Percentiles rank a stretch among this genome's conserved stretches.
phyloP scores from a whole-genome alignment of 2,888 invertebrate species.

The Lapara coniferarum region DNA sequence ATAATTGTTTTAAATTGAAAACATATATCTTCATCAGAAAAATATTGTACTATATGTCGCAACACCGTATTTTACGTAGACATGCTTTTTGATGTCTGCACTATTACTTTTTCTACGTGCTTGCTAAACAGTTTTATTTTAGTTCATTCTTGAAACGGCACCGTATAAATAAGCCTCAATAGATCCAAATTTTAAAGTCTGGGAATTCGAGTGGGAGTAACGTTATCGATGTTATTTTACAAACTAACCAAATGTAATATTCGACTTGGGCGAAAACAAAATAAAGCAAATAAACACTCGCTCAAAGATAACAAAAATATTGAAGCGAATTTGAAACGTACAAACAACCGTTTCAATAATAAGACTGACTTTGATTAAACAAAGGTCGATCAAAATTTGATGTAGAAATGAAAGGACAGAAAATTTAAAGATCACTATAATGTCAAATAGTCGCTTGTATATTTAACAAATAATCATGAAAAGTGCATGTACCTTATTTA shows the following conservation, averaged over 20 bases:
- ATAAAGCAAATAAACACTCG: not conserved
- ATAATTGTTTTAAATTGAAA: no score
- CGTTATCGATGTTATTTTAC: not conserved
- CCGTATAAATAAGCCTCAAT: no score
- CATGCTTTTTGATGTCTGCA: no score
- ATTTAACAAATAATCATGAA: no score
- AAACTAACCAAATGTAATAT: not conserved
- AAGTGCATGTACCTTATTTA: no score
- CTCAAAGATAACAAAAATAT: slow-evolving; percentile 8
- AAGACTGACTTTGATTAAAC: not conserved
- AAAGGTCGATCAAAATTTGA: not conserved
- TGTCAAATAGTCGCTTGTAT: not conserved
- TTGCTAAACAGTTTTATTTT: no score
- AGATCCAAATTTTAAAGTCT: no score
- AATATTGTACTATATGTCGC: no score
- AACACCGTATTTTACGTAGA: no score
- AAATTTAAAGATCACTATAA: not conserved
- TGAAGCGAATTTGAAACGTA: not conserved
- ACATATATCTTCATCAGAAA: no score
- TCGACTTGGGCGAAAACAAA: not conserved
- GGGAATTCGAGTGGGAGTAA: not conserved
- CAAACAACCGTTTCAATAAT: slow-evolving; percentile 8
- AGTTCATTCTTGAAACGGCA: no score
- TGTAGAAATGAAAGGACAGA: not conserved
- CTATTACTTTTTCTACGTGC: no score